phyloP scores from a whole-genome alignment of 2,797 vertebrate species.

The Dermochelys coriacea region DNA sequence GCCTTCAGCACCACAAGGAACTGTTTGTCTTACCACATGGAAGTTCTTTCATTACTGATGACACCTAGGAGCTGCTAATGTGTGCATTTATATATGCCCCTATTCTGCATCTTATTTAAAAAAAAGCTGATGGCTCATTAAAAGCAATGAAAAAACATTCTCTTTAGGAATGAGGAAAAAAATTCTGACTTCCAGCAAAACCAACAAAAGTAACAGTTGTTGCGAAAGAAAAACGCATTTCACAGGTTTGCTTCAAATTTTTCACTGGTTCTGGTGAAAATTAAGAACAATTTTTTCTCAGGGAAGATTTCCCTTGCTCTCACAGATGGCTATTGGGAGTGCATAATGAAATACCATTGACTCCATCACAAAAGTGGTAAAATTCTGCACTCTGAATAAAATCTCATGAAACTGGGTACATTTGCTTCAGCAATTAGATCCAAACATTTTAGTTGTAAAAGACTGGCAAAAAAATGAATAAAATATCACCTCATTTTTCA shows the following conservation, averaged over 20 bases:
- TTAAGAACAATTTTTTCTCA: not conserved
- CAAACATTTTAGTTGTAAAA: not conserved
- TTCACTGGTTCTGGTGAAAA: not conserved
- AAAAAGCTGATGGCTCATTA: not conserved
- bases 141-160: not conserved
- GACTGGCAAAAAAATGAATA: not conserved
- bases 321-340: not conserved
- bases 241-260: not conserved
- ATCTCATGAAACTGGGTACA: not conserved
- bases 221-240: not conserved
- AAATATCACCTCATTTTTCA: not conserved
- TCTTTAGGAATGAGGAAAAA: not conserved
- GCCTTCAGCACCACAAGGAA: not conserved
- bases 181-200: not conserved
- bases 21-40: not conserved
- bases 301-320: not conserved
- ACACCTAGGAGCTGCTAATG: not conserved
- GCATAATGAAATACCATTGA: not conserved
- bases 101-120: not conserved
- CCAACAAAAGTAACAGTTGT: not conserved
- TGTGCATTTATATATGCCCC: not conserved
- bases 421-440: not conserved
- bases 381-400: not conserved
- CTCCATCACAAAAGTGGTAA: not conserved
- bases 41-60: not conserved